A percentile compares a stretch with the other conserved stretches of the same genome.
Conservation (phyloP, 2,113 vertebrate species). For the Sinocyclocheilus anophthalmus region DNA sequence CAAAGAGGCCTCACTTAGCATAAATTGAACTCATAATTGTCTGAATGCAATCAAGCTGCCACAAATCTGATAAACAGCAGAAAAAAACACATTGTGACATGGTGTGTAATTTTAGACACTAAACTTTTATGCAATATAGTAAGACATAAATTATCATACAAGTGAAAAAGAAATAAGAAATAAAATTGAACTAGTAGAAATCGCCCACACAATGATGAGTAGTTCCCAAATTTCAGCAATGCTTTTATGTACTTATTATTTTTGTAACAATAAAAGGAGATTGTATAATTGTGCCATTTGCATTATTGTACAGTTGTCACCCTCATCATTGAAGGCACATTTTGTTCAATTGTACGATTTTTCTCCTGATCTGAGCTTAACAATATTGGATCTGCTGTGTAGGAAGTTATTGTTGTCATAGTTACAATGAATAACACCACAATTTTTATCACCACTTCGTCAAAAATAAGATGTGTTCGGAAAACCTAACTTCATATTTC, state of each 20-base stretch:
- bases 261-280: conserved; percentile 7
- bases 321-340: neutral
- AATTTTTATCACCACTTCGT: conserved; percentile 1
- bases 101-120: too few species aligned
- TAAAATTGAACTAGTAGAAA: neutral
- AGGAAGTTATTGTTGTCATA: conserved; percentile 45
- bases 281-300: conserved; percentile 9
- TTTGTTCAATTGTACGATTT: neutral
- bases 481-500: conserved; percentile 7
- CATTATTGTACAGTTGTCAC: neutral
- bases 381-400: neutral
- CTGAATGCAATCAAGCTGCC: too few species aligned
- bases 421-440: conserved; percentile 31
- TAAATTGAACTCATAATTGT: too few species aligned
- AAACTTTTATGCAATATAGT: neutral
- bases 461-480: neutral
- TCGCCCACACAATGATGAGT: neutral
- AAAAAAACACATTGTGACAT: too few species aligned
- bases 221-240: neutral
- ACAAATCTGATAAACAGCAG: too few species aligned
- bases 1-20: too few species aligned
- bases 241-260: neutral
- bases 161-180: neutral
- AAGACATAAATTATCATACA: neutral
- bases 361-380: neutral